A percentile compares a stretch with the other conserved stretches of the same genome.
Evolutionary conservation across 2,888 invertebrate species (phyloP).

Genomic region (Patella caerulea): DNA sequence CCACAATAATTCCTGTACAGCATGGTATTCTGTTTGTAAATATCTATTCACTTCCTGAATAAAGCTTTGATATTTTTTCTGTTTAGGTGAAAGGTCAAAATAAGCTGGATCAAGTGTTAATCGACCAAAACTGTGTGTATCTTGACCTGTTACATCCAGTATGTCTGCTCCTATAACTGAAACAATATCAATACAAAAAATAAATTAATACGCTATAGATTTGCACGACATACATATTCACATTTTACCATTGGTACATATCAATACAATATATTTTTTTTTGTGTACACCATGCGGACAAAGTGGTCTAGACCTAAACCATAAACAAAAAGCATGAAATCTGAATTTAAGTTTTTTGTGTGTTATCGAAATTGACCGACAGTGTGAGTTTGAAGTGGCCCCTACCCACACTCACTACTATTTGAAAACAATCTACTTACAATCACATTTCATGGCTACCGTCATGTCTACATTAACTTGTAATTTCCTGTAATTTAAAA

Average conservation of each 20-base stretch:
- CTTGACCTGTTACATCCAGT: slow-evolving; percentile 92
- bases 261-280: too few relatives aligned
- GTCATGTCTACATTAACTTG: slow-evolving; percentile 95
- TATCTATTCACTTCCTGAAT: slow-evolving; percentile 82
- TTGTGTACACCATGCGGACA: too few relatives aligned
- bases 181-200: background rate
- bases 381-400: too few relatives aligned
- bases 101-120: slow-evolving; percentile 89
- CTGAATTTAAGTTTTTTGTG: too few relatives aligned
- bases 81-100: slow-evolving; percentile 73
- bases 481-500: slow-evolving; percentile 75
- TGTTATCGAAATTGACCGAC: too few relatives aligned
- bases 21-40: slow-evolving; percentile 91
- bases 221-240: background rate
- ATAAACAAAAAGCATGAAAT: too few relatives aligned
- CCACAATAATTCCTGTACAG: slow-evolving; percentile 89
- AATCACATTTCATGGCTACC: slow-evolving; percentile 92
- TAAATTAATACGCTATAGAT: background rate
- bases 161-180: slow-evolving; percentile 91
- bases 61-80: slow-evolving; percentile 55
- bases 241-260: background rate
- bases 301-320: too few relatives aligned
- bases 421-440: slow-evolving; percentile 73
- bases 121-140: slow-evolving; percentile 83
- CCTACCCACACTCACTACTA: too few relatives aligned